Base-by-base conservation (phyloP, 2,113 vertebrate genomes). In the Cebidichthys violaceus region DNA sequence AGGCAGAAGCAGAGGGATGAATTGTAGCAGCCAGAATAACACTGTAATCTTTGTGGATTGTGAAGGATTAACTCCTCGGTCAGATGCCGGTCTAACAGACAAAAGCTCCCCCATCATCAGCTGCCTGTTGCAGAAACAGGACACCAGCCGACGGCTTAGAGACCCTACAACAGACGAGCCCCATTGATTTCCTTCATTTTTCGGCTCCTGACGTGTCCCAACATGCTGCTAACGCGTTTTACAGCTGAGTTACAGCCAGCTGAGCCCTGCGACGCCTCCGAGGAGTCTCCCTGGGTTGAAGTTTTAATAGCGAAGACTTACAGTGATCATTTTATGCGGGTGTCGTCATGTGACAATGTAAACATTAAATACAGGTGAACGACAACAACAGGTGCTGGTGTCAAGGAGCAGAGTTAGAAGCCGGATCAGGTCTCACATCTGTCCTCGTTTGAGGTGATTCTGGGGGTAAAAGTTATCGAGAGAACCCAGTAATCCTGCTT, bases 21-120 rank as follows among this genome's bases (percentile, higher is more conserved):
- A 78, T 73, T 54, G 67, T 70, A 61, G 39, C 72, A 70, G 71
- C 45, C 75, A 77, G 24, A 43, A 59, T 37, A 39, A 39, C 69
- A 39, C 68, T 83, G 71, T 93, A 92, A 92, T 90, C 91, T 90
- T 88, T 74, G 66, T 86, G 87, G 90, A 91, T 86, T 90, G 86
- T 82, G 67, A 4, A 66, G 92, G 92, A 93, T 93, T 92, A 93
- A 83, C 67, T 87, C 15, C 31, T 80, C 72, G 66, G 81, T 88
- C 79, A 67, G 81, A 83, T 65, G 86, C 84, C 18, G 89, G 83
- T 87, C 82, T 62, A 70, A 90, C 82, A 84, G 71, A 88, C 82
- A 81, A 85, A 85, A 83, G 75, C 86, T 74, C 82, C 87, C 83
- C 66, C 86, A 65, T 88, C 88, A 79, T 90, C 89, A 89, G 78